Conservation (phyloP, 2,113 vertebrate species). For the Theristicus caerulescens region DNA sequence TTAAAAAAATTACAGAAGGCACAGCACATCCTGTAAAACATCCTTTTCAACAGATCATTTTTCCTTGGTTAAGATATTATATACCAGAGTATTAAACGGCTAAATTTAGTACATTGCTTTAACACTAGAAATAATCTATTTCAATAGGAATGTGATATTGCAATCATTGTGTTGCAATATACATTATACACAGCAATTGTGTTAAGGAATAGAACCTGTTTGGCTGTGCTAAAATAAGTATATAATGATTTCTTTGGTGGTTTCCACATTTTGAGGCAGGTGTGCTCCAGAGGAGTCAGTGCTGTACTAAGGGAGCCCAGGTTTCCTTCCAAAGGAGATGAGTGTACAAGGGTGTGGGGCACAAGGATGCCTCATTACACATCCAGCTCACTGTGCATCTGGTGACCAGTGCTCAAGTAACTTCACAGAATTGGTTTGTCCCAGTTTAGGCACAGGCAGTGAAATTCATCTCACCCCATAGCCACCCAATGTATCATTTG, state of each 20-base stretch:
- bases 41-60: background rate
- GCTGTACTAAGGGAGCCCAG: background rate
- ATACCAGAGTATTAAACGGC: background rate
- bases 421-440: background rate
- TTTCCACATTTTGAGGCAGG: background rate
- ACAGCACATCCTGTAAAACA: background rate
- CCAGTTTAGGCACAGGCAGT: background rate
- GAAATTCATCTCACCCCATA: background rate
- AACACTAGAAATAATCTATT: background rate
- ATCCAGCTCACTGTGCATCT: background rate
- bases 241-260: background rate
- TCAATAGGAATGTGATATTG: background rate
- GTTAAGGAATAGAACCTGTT: background rate
- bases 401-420: background rate
- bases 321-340: background rate
- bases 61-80: background rate
- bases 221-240: background rate
- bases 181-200: background rate
- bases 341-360: background rate
- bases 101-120: background rate
- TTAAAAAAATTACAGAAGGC: background rate
- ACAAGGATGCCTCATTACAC: rapidly evolving
- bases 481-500: background rate
- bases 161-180: background rate
- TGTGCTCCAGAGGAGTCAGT: background rate